Evolutionary conservation across 2,113 vertebrate genomes (phyloP).

Genomic region (Sclerurus mexicanus): DNA sequence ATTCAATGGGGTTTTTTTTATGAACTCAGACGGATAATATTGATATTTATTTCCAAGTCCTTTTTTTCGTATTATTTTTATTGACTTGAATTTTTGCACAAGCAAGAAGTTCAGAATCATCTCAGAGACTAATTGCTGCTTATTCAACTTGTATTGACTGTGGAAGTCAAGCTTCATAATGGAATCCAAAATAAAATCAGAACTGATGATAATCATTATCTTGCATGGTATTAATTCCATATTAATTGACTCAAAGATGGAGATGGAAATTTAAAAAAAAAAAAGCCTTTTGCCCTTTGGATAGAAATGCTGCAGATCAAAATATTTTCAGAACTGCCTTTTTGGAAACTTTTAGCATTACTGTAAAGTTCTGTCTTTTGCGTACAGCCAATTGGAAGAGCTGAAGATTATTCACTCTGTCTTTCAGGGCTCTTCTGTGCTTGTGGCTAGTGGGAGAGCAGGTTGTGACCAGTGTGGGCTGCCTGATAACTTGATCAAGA

Average conservation of each 20-base stretch:
- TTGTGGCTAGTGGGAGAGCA: neutral
- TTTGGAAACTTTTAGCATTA: neutral
- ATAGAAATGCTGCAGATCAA: neutral
- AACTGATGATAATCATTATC: conserved; percentile 45
- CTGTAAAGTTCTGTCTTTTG: neutral
- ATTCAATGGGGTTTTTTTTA: conserved; percentile 45
- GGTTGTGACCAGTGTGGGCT: neutral
- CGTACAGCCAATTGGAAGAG: neutral
- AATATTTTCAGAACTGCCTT: neutral
- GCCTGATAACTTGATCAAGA: neutral
- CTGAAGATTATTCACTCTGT: neutral
- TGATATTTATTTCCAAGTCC: conserved; percentile 59
- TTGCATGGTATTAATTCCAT: conserved; percentile 42
- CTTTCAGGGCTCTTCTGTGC: neutral
- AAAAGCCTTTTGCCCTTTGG: neutral
- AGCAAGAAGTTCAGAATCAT: conserved; percentile 55
- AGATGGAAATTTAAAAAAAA: neutral
- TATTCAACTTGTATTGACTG: conserved; percentile 70
- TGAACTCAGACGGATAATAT: conserved; percentile 60
- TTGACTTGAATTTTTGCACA: conserved; percentile 57
- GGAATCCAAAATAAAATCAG: conserved; percentile 48
- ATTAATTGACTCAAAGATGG: conserved; percentile 50
- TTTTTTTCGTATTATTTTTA: conserved; percentile 70
- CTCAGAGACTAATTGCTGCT: conserved; percentile 63
- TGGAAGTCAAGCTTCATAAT: conserved; percentile 58